Evolutionary conservation across 2,888 invertebrate species (phyloP), one percentile per base, ranked within the genome.

Genomic region (Argynnis bischoffii): DNA sequence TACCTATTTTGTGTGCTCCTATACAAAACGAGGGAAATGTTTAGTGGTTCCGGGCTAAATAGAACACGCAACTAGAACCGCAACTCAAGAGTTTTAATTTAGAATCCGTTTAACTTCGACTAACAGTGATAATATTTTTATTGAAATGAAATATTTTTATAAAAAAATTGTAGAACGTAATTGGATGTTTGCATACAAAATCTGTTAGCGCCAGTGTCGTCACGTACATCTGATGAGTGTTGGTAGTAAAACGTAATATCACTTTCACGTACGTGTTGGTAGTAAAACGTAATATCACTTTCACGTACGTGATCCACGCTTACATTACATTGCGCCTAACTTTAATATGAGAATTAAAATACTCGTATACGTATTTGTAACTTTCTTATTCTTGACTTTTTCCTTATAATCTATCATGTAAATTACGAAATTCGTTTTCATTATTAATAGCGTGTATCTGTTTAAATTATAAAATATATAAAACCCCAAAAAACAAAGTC

Each of bases 231-330:
- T 88, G 83, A 89, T 92, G 92, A 92, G 59, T 47, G 48, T 21
- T 92, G 92, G 92, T 90, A 84, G 85, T 85, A 83, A 86, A 90
- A 91, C 90, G 92, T 92, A 92, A 88, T 90, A 91, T 91, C 91
- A 90, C 91, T 91, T 88, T 88, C 82, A 89, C 76, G 87, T 85
- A 91, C 92, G 92, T 92, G 92, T 21, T 92, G 92, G 92, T 90
- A 84, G 85, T 85, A 83, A 86, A 90, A 91, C 90, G 92, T 92
- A 92, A 88, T 90, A 91, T 91, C 91, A 90, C 91, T 91, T 88
- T 88, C 82, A 89, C 76, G 87, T 85, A 91, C 92, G 92, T 92
- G 92, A 88, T 83, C 82, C 83, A 79, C 82, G 82, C 83, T 88
- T 70, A 70, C 71, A 81, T 83, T 84, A 82, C 80, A 81, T 79